These are phyloP conservation scores for Ivindomyrus marchei DNA, from an alignment of 2,113 vertebrate genomes.

Conservation along the genomic window DNA sequence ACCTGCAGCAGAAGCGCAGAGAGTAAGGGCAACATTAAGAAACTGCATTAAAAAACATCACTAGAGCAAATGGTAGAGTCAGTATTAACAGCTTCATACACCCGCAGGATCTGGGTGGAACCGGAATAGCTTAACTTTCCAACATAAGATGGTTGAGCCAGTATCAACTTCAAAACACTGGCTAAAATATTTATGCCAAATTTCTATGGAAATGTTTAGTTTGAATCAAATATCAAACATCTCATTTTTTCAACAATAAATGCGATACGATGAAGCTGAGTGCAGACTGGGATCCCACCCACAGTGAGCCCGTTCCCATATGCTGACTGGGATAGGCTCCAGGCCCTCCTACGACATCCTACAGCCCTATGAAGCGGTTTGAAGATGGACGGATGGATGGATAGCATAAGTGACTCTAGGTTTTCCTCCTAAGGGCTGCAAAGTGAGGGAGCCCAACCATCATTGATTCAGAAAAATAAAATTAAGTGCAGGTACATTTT, in stretches of 20 bases:
- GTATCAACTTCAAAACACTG: background rate
- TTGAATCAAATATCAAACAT: background rate
- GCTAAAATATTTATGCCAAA: background rate
- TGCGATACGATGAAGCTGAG: background rate
- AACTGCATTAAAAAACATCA: background rate
- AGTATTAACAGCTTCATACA: background rate
- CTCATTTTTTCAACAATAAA: background rate
- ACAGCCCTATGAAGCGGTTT: background rate
- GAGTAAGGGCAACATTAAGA: background rate
- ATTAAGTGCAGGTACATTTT: background rate
- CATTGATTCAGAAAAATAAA: background rate
- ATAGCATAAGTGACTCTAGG: background rate
- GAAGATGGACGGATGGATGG: background rate
- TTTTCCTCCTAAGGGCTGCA: background rate
- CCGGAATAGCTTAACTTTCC: background rate
- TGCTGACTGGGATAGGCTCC: background rate
- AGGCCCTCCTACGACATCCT: background rate
- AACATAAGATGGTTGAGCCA: background rate
- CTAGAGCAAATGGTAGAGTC: background rate
- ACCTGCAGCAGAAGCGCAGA: constrained; percentile 43
- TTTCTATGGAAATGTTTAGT: background rate
- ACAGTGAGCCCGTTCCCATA: background rate
- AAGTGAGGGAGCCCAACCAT: background rate
- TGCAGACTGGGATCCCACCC: background rate
- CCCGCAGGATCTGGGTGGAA: background rate